These are phyloP conservation scores for Aporrectodea caliginosa DNA, from an alignment of 1,140 invertebrate genomes.

Conservation along the genomic window DNA sequence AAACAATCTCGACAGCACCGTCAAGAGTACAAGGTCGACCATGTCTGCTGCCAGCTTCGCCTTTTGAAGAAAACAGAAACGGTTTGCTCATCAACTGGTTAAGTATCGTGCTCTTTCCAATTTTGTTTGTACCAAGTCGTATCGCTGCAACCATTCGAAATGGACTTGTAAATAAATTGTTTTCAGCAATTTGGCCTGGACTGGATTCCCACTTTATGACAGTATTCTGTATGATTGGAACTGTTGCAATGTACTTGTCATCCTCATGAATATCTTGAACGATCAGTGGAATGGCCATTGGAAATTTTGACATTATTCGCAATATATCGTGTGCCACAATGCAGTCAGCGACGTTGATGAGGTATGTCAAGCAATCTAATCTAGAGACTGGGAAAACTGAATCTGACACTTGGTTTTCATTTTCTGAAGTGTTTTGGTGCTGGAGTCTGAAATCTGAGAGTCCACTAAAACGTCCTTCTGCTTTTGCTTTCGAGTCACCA, in stretches of 20 bases:
- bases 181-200: neutral
- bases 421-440: too few species aligned
- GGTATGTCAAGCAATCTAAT: neutral
- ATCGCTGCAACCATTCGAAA: neutral
- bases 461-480: too few species aligned
- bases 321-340: neutral
- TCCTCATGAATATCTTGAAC: neutral
- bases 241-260: neutral
- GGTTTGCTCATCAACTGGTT: neutral
- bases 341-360: neutral
- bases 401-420: neutral
- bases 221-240: neutral
- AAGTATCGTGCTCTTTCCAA: neutral
- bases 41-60: neutral
- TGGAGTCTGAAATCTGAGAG: too few species aligned
- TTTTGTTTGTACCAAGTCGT: neutral
- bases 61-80: neutral
- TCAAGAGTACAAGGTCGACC: neutral
- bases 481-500: neutral
- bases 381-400: neutral
- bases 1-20: neutral
- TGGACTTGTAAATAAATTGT: neutral
- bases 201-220: neutral
- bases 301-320: neutral
- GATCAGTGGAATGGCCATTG: neutral